These are phyloP conservation scores for Pseudococcus viburni DNA, from an alignment of 2,888 invertebrate species.

Conservation along the genomic window DNA sequence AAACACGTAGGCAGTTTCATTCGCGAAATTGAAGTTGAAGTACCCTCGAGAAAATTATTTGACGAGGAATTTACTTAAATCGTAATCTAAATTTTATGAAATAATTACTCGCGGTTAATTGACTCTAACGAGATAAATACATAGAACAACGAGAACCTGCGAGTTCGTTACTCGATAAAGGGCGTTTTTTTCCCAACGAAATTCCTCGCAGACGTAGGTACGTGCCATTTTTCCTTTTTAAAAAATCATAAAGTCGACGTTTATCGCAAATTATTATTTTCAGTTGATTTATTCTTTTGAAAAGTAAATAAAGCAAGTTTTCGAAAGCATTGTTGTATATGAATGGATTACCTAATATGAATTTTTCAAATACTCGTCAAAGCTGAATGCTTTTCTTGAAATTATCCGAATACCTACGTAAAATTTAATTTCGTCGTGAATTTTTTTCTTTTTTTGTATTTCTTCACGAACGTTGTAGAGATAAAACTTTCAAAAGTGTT, in stretches of 20 bases:
- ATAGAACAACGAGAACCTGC: background rate
- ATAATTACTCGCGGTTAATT: slow-evolving; percentile 24
- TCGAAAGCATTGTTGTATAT: background rate
- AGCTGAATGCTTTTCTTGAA: background rate
- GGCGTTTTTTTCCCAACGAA: background rate
- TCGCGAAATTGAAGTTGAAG: background rate
- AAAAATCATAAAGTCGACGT: background rate
- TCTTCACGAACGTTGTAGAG: background rate
- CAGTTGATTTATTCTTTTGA: background rate
- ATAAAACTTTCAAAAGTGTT: background rate
- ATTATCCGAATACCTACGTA: background rate
- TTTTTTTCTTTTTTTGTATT: background rate
- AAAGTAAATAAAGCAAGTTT: background rate
- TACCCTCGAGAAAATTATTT: slow-evolving; percentile 10
- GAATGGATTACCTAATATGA: background rate
- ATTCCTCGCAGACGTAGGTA: background rate
- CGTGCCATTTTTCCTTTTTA: background rate
- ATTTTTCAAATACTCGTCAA: background rate
- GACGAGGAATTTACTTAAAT: slow-evolving; percentile 17
- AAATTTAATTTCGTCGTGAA: background rate
- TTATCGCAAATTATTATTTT: background rate
- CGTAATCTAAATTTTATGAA: slow-evolving; percentile 31
- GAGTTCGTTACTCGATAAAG: slow-evolving; percentile 4
- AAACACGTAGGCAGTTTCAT: background rate
- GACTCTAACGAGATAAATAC: background rate